A percentile compares a stretch with the other conserved stretches of the same genome.
phyloP scores from a whole-genome alignment of 2,113 vertebrate genomes.

The Dryoscopus gambensis region DNA sequence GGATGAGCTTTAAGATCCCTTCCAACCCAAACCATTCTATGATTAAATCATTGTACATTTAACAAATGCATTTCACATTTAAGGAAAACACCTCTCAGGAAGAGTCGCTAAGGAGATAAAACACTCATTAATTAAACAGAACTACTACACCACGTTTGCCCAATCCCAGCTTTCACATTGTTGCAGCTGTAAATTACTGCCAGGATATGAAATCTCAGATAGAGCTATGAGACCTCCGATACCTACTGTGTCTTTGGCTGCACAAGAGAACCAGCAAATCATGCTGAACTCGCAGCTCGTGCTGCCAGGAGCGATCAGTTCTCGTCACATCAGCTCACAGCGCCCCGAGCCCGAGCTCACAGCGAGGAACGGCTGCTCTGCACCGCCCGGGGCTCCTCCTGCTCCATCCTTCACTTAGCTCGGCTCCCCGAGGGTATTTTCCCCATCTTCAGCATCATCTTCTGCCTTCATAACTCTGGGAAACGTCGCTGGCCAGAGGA shows the following conservation, averaged over 20 bases:
- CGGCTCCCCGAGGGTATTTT: not conserved
- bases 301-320: not conserved
- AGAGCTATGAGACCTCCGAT: not conserved
- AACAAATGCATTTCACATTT: not conserved
- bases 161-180: fast-evolving
- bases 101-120: not conserved
- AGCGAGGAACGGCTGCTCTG: not conserved
- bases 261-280: conserved; percentile 90
- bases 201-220: fast-evolving
- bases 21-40: not conserved
- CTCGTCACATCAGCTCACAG: not conserved
- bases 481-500: not conserved
- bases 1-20: not conserved
- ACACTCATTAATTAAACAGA: not conserved
- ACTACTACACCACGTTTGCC: not conserved
- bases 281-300: conserved; percentile 73
- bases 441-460: conserved; percentile 71
- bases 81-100: not conserved
- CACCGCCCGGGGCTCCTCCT: not conserved
- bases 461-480: conserved; percentile 67
- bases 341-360: not conserved
- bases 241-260: conserved; percentile 86
- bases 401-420: conserved; percentile 36
- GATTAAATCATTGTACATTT: not conserved
- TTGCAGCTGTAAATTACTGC: fast-evolving